These are phyloP conservation scores for Eurosta solidaginis DNA, from an alignment of 1,140 invertebrate species.

Conservation along the genomic window DNA sequence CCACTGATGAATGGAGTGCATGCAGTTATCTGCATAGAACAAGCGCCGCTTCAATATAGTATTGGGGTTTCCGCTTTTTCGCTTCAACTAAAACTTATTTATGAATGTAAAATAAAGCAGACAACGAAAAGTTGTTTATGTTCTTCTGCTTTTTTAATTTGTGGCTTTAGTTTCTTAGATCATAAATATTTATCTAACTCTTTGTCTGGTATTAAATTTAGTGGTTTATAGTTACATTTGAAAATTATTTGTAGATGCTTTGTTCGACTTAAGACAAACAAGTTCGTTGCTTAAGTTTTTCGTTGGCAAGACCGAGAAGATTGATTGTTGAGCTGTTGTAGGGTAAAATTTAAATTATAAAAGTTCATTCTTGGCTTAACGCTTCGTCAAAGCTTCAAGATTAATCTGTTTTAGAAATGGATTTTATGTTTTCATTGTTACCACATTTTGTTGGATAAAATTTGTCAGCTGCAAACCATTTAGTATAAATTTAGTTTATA, in stretches of 20 bases:
- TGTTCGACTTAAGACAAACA: neutral
- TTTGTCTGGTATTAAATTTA: neutral
- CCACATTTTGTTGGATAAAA: too few relatives aligned
- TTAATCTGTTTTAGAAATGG: neutral
- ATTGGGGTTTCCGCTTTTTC: neutral
- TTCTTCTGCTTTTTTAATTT: neutral
- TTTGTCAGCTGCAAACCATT: too few relatives aligned
- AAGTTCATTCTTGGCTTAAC: neutral
- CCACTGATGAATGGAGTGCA: neutral
- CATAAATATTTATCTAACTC: neutral
- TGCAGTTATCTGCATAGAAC: neutral
- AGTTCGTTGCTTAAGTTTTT: slow-evolving; percentile 11
- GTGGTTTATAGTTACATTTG: neutral
- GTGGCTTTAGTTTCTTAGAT: neutral
- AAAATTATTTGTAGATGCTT: slow-evolving; percentile 10
- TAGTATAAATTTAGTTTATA: too few relatives aligned
- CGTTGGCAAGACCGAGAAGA: neutral
- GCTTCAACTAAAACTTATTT: neutral
- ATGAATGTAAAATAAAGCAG: neutral
- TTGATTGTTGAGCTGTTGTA: neutral
- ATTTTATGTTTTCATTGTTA: neutral
- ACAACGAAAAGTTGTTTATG: neutral
- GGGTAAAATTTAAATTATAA: neutral
- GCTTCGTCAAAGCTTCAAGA: too few relatives aligned
- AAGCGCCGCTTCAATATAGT: neutral